Evolutionary conservation across 2,797 vertebrate species (phyloP).

Genomic region (Psittacula derbiana): DNA sequence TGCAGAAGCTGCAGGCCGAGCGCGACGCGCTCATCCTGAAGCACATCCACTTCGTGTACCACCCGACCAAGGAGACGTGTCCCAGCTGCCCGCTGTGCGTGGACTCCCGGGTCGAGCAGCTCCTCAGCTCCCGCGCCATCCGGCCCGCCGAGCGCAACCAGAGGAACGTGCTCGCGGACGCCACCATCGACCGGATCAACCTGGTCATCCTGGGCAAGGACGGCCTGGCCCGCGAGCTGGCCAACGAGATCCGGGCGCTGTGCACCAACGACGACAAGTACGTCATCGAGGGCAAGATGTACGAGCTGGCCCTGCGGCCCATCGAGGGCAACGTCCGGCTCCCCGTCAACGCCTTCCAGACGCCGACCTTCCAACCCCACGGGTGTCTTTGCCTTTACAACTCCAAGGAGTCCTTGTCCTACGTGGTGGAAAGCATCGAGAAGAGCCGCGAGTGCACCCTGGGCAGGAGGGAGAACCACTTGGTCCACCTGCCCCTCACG

Average conservation of each 20-base stretch:
- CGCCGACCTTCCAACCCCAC: conserved; percentile 92
- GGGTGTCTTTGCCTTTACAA: conserved; percentile 97
- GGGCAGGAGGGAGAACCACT: conserved; percentile 84
- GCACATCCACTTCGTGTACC: conserved; percentile 98
- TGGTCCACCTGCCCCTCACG: conserved; percentile 84
- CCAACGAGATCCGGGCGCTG: conserved; percentile 94
- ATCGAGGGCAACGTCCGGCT: conserved; percentile 97
- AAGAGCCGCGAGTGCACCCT: conserved; percentile 88
- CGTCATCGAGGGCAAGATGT: conserved; percentile 91
- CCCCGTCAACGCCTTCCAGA: conserved; percentile 96
- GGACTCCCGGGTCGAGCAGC: conserved; percentile 91
- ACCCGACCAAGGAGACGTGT: conserved; percentile 96
- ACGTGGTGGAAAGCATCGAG: conserved; percentile 95
- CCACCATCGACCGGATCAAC: conserved; percentile 89
- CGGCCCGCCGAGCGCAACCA: conserved; percentile 85
- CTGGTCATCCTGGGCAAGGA: conserved; percentile 97
- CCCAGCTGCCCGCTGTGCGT: conserved; percentile 89
- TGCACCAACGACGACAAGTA: conserved; percentile 94
- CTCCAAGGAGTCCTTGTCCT: conserved; percentile 94
- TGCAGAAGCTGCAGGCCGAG: conserved; percentile 96
- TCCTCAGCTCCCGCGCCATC: conserved; percentile 82
- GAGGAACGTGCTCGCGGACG: conserved; percentile 71
- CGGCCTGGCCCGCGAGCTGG: conserved; percentile 91
- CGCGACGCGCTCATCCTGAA: conserved; percentile 94
- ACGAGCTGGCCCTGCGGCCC: conserved; percentile 90